Evolutionary conservation across 1,140 invertebrate genomes (phyloP).

Genomic region (Leptinotarsa lineolata): DNA sequence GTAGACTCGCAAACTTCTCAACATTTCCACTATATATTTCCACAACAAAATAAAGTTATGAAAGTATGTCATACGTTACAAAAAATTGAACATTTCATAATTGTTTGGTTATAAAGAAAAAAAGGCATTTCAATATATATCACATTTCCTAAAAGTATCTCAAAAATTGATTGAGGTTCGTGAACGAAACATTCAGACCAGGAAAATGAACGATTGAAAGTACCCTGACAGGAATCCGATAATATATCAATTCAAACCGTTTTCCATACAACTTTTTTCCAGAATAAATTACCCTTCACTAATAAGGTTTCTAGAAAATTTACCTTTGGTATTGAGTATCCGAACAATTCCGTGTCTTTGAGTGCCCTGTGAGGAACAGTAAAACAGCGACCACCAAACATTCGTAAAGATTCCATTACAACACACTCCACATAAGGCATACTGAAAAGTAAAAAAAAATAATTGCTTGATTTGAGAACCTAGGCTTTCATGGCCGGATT

Average conservation of each 20-base stretch:
- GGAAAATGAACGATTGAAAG: neutral
- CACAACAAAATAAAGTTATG: no score
- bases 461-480: no score
- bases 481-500: no score
- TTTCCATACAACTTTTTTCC: neutral
- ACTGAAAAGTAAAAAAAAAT: constrained; percentile 57
- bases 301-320: neutral
- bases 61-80: no score
- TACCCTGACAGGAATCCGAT: neutral
- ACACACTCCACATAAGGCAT: constrained; percentile 82
- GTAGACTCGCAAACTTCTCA: no score
- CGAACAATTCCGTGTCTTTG: constrained; percentile 70
- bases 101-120: no score
- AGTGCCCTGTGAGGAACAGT: constrained; percentile 78
- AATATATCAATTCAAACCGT: neutral
- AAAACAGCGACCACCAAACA: constrained; percentile 79
- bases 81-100: no score
- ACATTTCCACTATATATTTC: no score
- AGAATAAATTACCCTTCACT: neutral
- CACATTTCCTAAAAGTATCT: no score
- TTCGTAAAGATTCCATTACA: constrained; percentile 73
- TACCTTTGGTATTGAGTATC: constrained; percentile 78
- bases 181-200: neutral
- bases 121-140: no score
- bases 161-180: neutral